Percentiles rank a stretch among this genome's conserved stretches.
Conservation (phyloP, 2,113 vertebrate species). For the Clupea harengus region DNA sequence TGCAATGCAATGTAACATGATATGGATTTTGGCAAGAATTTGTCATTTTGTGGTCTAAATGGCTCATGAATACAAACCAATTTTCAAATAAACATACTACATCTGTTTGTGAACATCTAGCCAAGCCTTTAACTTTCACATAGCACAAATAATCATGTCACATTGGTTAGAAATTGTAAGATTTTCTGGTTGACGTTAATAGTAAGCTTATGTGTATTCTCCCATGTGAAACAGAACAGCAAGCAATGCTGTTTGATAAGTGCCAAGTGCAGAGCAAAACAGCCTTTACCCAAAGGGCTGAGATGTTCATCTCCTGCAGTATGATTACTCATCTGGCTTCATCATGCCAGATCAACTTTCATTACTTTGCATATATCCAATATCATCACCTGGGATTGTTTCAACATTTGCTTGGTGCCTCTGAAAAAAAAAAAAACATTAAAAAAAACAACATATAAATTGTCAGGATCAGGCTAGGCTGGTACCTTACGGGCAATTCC, state of each 20-base stretch:
- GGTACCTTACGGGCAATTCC: slow-evolving; percentile 43
- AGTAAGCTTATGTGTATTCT: not conserved
- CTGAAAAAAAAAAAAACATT: not conserved
- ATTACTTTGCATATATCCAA: not conserved
- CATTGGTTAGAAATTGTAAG: not conserved
- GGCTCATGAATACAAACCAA: not conserved
- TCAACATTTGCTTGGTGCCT: not conserved
- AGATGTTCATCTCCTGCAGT: not conserved
- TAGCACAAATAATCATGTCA: not conserved
- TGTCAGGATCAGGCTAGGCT: slow-evolving; percentile 1
- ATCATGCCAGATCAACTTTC: not conserved
- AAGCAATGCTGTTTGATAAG: not conserved
- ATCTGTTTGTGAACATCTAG: too few species aligned
- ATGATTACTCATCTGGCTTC: not conserved
- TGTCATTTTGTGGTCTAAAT: not conserved
- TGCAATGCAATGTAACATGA: not conserved
- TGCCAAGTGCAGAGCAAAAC: not conserved
- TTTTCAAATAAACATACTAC: too few species aligned
- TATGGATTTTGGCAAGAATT: not conserved
- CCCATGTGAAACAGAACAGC: not conserved
- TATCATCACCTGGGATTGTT: not conserved
- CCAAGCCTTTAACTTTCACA: not conserved
- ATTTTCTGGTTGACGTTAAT: not conserved
- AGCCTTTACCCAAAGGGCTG: not conserved
- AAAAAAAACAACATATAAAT: not conserved